These are phyloP conservation scores for Pristionchus entomophagus DNA, from an alignment of 2,888 invertebrate species.

Conservation along the genomic window DNA sequence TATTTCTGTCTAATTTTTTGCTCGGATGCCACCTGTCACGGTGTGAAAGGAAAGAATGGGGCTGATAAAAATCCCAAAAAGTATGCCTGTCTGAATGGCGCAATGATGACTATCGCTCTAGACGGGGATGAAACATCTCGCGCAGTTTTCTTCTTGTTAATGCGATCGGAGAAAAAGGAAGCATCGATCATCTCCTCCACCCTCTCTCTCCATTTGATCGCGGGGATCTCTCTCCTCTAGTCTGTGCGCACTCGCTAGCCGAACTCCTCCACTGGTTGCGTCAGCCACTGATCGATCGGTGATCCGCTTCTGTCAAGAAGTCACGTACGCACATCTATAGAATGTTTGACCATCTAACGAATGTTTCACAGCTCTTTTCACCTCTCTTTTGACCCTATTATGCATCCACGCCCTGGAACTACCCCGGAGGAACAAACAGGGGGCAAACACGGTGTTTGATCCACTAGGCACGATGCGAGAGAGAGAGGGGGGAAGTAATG, in stretches of 20 bases:
- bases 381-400: background rate
- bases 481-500: background rate
- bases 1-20: too few species aligned
- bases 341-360: conserved; percentile 2
- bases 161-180: background rate
- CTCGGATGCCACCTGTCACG: too few species aligned
- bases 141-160: too few species aligned
- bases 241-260: conserved; percentile 16
- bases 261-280: background rate
- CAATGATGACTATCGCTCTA: background rate
- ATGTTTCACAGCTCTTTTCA: conserved; percentile 4
- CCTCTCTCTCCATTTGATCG: background rate
- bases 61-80: too few species aligned
- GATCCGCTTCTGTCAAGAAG: too few species aligned
- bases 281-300: background rate
- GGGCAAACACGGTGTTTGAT: conserved; percentile 18
- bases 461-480: too few species aligned
- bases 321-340: conserved; percentile 25
- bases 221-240: conserved; percentile 22
- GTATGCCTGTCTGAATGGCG: too few species aligned
- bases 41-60: too few species aligned
- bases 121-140: background rate
- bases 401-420: too few species aligned
- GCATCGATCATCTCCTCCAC: background rate
- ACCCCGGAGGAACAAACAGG: background rate